Base-by-base conservation (phyloP, 2,888 invertebrate species). In the Xestia sexstrigata region DNA sequence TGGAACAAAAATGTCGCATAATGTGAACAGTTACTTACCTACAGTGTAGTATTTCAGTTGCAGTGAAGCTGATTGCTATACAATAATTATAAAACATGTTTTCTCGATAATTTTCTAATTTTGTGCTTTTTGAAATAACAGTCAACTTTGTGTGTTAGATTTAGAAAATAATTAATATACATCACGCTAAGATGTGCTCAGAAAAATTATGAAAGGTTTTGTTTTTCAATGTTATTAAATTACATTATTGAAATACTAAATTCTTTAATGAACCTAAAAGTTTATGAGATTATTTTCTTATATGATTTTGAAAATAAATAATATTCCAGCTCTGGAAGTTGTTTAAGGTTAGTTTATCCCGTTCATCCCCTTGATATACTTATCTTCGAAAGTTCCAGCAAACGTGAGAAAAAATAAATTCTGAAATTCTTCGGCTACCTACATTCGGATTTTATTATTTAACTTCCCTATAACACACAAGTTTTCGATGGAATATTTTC, bases 371-470 rank as follows among this genome's bases (percentile, higher is more conserved):
- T 71, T 62, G 70, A 73, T 70, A 26, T 86, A n/a, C n/a, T n/a
- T n/a, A 78, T 82, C 23, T 73, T 35, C 30, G 30, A 78, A 83
- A 47, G 42, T 42, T 67, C n/a, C 71, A 72, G 49, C 20, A 74
- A 79, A 42, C 15, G 58, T 26, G 60, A 75, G 67, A 79, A 74
- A 76, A 74, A 70, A 74, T 71, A 58, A 77, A 60, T 77, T 60
- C 74, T 7, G 70, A 63, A 76, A 72, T 78, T 42, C 74, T 62
- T 70, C 58, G 70, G 55, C 39, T 72, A 55, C 15, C 47, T 74
- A 55, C 15, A 45, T 72, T 70, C 30, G 79, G 70, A 78, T 86
- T 81, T 81, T 81, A 79, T 87, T 82, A 87, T 87, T 84, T 68
- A 75, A 76, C 74, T 85, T 86, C 58, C 65, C 60, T 70, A 68